phyloP scores from a whole-genome alignment of 2,888 invertebrate genomes.

The Luperina nickerlii region DNA sequence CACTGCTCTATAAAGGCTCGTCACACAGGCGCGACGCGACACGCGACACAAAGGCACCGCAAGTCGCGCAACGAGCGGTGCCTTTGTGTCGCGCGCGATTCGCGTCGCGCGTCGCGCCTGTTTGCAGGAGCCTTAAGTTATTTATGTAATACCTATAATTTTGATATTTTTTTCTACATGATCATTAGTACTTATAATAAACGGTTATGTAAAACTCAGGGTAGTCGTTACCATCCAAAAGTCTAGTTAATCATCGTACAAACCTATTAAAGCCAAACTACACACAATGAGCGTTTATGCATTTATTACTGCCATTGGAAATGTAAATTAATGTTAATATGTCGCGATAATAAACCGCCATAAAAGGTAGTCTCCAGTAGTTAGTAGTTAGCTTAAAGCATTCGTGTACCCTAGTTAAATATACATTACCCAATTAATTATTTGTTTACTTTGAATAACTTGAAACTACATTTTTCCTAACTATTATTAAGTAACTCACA shows the following conservation, averaged over 20 bases:
- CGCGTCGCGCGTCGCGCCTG: too few species aligned
- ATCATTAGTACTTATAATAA: neutral
- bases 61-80: too few species aligned
- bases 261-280: constrained; percentile 59
- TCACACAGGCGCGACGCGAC: too few species aligned
- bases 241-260: constrained; percentile 44
- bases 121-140: too few species aligned
- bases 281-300: constrained; percentile 68
- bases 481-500: neutral
- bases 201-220: neutral
- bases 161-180: neutral
- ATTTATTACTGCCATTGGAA: constrained; percentile 79
- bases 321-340: constrained; percentile 84
- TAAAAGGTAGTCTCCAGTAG: constrained; percentile 63
- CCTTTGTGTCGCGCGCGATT: too few species aligned
- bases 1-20: too few species aligned
- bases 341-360: constrained; percentile 77
- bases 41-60: too few species aligned
- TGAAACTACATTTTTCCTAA: neutral
- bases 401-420: constrained; percentile 27
- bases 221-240: constrained; percentile 10
- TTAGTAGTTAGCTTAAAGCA: constrained; percentile 40
- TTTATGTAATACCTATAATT: too few species aligned
- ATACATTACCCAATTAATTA: constrained; percentile 10
- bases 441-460: constrained; percentile 28